A percentile compares a stretch with the other conserved stretches of the same genome.
Conservation (phyloP, 64 coral and sea anemone species). For the Porites lutea region DNA sequence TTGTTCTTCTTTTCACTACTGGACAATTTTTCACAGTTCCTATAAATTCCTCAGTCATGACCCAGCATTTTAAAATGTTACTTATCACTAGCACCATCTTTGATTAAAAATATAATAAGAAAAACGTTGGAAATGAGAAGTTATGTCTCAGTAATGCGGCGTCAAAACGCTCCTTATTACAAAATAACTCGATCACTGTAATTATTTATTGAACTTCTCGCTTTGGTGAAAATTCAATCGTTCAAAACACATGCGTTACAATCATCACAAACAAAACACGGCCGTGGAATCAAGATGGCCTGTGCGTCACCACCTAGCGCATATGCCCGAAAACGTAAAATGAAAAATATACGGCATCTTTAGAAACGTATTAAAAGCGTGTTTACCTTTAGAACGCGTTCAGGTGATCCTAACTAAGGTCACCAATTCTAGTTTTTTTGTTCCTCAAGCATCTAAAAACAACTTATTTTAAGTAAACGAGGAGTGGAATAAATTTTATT, state of each 20-base stretch:
- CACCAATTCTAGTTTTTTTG: not conserved
- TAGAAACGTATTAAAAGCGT: slow-evolving; percentile 21
- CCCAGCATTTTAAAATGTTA: not conserved
- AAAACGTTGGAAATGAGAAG: slow-evolving; percentile 5
- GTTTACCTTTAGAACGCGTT: not conserved
- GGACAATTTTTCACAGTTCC: not conserved
- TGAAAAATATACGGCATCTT: not conserved
- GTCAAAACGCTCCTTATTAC: slow-evolving; percentile 4
- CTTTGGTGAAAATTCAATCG: slow-evolving; percentile 3
- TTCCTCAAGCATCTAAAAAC: slow-evolving; percentile 8
- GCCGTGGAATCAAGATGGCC: not conserved
- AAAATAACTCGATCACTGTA: slow-evolving; percentile 2
- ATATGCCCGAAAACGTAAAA: not conserved
- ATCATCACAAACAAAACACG: slow-evolving; percentile 27
- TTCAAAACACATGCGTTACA: slow-evolving; percentile 15
- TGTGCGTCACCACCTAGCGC: not conserved
- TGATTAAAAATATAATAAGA: not conserved
- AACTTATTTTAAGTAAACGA: not conserved
- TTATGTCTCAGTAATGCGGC: not conserved
- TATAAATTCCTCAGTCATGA: slow-evolving; percentile 5
- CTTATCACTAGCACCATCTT: slow-evolving; percentile 19
- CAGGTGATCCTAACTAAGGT: not conserved
- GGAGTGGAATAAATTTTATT: not conserved
- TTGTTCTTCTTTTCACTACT: not conserved
- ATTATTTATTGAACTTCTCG: slow-evolving; percentile 42